Evolutionary conservation across 1,140 invertebrate species (phyloP), one percentile per base, ranked within the genome.

Genomic region (Sminthurinus signatus): DNA sequence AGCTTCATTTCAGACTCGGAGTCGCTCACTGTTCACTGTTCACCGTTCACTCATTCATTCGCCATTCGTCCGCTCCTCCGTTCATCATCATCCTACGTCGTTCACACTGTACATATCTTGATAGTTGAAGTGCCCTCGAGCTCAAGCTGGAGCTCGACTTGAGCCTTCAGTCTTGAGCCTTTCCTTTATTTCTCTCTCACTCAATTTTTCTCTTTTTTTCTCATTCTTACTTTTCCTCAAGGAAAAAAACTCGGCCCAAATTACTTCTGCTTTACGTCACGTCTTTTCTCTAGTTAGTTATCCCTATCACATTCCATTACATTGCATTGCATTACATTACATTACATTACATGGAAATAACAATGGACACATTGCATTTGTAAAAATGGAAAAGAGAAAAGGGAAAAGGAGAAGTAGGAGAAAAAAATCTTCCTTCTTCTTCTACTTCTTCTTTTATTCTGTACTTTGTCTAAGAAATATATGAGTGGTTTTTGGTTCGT

Each of bases 181-280:
- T 5, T 48, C n/a, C 23, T 25, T 5, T 48, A 4, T 54, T 19
- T 25, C 28, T 54, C 28, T 54, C 28, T 31, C 36, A 8, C 23
- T 31, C 29, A 36, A 32, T 52, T 52, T 52, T 52, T 28, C 19
- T 52, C 51, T 52, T 52, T 31, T 52, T 52, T 31, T 36, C 21
- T 46, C 44, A 10, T 46, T 46, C 44, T 46, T n/a, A 10, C 44
- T 46, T 39, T 21, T n/a, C 44, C 44, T 46, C 15, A 46, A 46
- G 44, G 44, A 46, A 46, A 39, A 39, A 46, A 46, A 46, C 44
- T n/a, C n/a, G 44, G n/a, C n/a, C 44, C 44, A n/a, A 10, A 46
- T 46, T 46, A 46, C 44, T 46, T 46, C 44, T 46, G 44, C 44
- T 46, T 46, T 46, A 46, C 44, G 44, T 46, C 44, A 46, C 19